Percentiles rank a stretch among this genome's conserved stretches.
Evolutionary conservation across 2,113 vertebrate species (phyloP).

Genomic region (Passer montanus): DNA sequence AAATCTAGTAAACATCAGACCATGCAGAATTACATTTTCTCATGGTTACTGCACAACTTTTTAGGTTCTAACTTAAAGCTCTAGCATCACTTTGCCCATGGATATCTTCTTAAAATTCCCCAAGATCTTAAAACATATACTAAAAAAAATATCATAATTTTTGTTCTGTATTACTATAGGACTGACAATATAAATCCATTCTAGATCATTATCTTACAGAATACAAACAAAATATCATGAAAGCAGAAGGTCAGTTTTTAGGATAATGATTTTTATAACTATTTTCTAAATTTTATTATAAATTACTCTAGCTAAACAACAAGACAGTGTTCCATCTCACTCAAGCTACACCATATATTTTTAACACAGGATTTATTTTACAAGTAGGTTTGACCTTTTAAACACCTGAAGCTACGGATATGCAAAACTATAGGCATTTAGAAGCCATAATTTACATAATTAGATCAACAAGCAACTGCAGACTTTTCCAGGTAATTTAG

Average conservation of each 20-base stretch:
- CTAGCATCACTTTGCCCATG: background rate
- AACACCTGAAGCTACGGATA: background rate
- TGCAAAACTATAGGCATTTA: background rate
- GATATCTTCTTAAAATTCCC: background rate
- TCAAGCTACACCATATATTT: background rate
- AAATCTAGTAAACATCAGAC: background rate
- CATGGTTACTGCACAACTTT: background rate
- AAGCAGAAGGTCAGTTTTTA: background rate
- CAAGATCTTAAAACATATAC: background rate
- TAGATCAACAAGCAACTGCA: background rate
- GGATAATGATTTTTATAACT: background rate
- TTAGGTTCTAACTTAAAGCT: background rate
- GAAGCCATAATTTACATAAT: background rate
- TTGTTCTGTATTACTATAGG: background rate
- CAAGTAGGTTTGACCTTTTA: background rate
- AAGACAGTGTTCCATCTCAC: background rate
- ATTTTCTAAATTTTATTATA: background rate
- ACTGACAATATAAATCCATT: background rate
- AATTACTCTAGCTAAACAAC: background rate
- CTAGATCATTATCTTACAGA: background rate
- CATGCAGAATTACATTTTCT: accelerated
- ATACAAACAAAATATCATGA: background rate
- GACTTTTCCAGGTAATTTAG: background rate
- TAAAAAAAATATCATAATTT: background rate
- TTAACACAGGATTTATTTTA: background rate